phyloP scores from a whole-genome alignment of 2,888 invertebrate species.

The Microdon myrmicae region DNA sequence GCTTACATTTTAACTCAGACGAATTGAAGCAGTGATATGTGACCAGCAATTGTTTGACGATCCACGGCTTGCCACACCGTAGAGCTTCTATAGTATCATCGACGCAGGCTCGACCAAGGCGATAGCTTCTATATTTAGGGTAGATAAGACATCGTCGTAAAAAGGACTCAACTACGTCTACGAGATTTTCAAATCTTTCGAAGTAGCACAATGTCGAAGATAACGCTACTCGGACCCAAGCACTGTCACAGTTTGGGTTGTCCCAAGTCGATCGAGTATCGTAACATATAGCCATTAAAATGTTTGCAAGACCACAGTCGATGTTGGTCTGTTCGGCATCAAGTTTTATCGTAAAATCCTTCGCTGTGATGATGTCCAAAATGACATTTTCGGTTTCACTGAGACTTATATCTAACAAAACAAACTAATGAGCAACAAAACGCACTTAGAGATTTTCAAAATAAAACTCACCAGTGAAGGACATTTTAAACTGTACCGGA shows the following conservation, averaged over 20 bases:
- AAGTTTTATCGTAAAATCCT: constrained; percentile 45
- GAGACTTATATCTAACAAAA: constrained; percentile 56
- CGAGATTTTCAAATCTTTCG: constrained; percentile 60
- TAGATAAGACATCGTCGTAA: constrained; percentile 62
- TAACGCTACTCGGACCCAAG: constrained; percentile 63
- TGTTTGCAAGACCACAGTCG: constrained; percentile 62
- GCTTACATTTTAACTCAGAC: constrained; percentile 57
- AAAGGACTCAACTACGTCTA: constrained; percentile 60
- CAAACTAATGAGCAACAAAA: not conserved
- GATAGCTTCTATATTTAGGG: constrained; percentile 63
- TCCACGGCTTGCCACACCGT: constrained; percentile 58
- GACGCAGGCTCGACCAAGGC: constrained; percentile 60
- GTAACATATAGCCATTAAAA: constrained; percentile 63
- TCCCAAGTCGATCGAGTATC: constrained; percentile 63
- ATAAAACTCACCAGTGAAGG: constrained; percentile 56
- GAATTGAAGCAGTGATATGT: constrained; percentile 58
- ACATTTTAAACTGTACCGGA: constrained; percentile 60
- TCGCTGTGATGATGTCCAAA: constrained; percentile 58
- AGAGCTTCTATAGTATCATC: constrained; percentile 62
- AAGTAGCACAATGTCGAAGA: constrained; percentile 62
- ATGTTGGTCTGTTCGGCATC: constrained; percentile 56
- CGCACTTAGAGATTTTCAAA: not conserved
- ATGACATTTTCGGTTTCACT: constrained; percentile 59
- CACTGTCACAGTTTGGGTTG: constrained; percentile 63
- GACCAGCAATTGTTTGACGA: constrained; percentile 61